Evolutionary conservation across 2,888 invertebrate genomes (phyloP), one percentile per base, ranked within the genome.

Genomic region (Drosophila formosana): DNA sequence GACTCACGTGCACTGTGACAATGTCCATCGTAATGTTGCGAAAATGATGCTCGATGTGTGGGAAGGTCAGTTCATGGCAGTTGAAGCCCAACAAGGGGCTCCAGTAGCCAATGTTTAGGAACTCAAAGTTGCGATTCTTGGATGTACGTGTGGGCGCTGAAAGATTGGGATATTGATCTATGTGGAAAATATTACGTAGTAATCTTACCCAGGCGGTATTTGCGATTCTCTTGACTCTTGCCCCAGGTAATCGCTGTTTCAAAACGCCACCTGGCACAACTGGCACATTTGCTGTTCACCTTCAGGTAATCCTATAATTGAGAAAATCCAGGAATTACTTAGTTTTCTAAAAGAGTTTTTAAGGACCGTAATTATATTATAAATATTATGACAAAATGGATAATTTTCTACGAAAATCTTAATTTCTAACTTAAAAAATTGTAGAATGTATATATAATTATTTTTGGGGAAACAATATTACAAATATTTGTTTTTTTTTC

Each of bases 41-140:
- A 85, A 97, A 97, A 8, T 96, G 96, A 70, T 97, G 95, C 1
- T 93, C 94, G 0, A 96, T 94, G 87, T 97, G 97, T 0, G 97
- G 96, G 92, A 97, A 97, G 34, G 97, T 90, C 11, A 94, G 94
- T 87, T 97, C 97, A 0, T 93, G 92, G 75, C 95, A 93, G 43
- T 93, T 93, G 32, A 95, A 93, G 0, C 97, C 97, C 71, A 95
- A 94, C 34, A 94, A 93, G 0, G 96, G 95, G 65, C 95, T 94
- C 97, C 97, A 97, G 37, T 91, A 93, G 1, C 96, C 97, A 2
- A 96, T 95, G 89, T 95, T 88, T 18, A 90, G 68, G 46, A 92
- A 92, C 41, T 91, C 89, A 49, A 91, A 91, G 49, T 89, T 85
- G 11, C 68, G 83, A 39, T 89, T 91, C 11, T 76, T 75, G 3